Base-by-base conservation (phyloP, 2,888 invertebrate species). In the Spodoptera picta region DNA sequence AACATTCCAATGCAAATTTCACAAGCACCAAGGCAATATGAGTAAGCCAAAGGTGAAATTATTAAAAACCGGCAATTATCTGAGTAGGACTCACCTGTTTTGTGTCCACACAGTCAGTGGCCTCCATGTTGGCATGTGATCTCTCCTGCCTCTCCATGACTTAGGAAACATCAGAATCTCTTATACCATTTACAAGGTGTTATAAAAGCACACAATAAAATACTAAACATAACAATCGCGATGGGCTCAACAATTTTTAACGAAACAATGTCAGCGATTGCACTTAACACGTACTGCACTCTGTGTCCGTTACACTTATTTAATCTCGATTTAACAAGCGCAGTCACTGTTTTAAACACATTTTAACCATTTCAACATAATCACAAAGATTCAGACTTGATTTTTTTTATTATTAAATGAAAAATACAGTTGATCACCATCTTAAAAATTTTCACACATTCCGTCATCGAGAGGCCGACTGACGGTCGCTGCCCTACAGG, bases 91-190 rank as follows among this genome's bases (percentile, higher is more conserved):
- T 95, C 95, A 96, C 96, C 96, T 96, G 96, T 95, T 95, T 95
- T 78, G 96, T 95, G 86, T 95, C 95, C 92, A 95, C 95, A 85
- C 94, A 94, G 89, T 96, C 96, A 81, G 93, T 92, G 85, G 95
- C 92, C 92, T 96, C 96, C 95, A 95, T 95, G 92, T 96, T 96
- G 90, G 91, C 90, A 88, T 94, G 91, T 90, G 92, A 90, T 89
- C 93, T 90, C 85, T 93, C 93, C 89, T 90, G 90, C 89, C 92
- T 89, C 87, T 92, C 91, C 94, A 94, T 94, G 83, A 82, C 87
- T 87, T 91, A 86, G 92, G 86, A 91, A 91, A 91, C 95, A 95
- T 95, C 91, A 95, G 94, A 94, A 93, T 88, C 86, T 87, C 82
- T 89, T 91, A 90, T 83, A 88, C 87, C 91, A 90, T 90, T 84